Percentiles rank a stretch among this genome's conserved stretches.
Conservation (phyloP, 2,888 invertebrate genomes). For the Lepeophtheirus nordmannii region DNA sequence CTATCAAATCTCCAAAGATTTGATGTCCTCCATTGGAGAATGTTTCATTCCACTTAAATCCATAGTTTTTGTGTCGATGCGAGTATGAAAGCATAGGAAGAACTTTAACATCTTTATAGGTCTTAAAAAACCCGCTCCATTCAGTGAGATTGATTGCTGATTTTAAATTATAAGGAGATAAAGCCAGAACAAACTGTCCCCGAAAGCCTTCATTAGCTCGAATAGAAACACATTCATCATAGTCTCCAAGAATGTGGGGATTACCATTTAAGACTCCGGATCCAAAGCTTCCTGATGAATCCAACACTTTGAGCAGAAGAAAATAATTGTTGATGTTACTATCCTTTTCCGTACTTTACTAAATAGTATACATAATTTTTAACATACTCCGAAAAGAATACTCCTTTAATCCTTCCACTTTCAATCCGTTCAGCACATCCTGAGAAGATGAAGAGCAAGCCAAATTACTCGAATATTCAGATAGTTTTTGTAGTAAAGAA, state of each 20-base stretch:
- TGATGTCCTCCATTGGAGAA: background rate
- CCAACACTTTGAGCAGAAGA: background rate
- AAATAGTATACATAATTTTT: background rate
- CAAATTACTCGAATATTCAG: background rate
- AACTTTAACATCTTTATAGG: background rate
- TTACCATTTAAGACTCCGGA: constrained; percentile 10
- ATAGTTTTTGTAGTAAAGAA: background rate
- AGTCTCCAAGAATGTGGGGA: background rate
- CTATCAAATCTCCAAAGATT: background rate
- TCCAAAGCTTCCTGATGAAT: constrained; percentile 11
- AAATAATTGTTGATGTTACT: too few relatives aligned
- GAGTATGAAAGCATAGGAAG: background rate
- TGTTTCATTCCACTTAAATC: background rate
- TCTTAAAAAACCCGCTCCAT: background rate
- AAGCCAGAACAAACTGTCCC: background rate
- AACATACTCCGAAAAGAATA: background rate
- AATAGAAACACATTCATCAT: constrained; percentile 6
- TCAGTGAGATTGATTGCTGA: background rate
- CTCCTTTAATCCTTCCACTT: background rate
- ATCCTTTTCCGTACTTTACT: background rate
- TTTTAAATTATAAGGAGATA: background rate
- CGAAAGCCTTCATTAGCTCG: background rate
- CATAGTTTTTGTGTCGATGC: background rate
- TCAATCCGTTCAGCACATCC: background rate
- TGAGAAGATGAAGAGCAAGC: background rate